Percentiles rank a stretch among this genome's conserved stretches.
Conservation (phyloP, 2,888 invertebrate genomes). For the Ochlodes sylvanus region DNA sequence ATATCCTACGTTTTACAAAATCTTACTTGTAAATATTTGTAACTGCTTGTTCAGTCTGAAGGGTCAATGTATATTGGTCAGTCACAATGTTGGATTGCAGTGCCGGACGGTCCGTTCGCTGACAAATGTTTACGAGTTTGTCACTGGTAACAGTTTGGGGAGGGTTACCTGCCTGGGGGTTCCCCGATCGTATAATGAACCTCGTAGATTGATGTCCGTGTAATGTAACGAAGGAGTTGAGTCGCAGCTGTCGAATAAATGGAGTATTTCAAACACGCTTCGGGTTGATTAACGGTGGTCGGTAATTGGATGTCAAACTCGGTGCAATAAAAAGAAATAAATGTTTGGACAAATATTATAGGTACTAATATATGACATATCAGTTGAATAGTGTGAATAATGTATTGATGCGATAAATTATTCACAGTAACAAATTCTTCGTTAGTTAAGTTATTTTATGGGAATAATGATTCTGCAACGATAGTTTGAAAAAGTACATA, state of each 20-base stretch:
- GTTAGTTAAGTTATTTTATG: too few species aligned
- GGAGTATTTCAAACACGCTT: conserved; percentile 27
- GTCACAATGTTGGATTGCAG: conserved; percentile 69
- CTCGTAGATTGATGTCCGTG: conserved; percentile 57
- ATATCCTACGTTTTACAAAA: not conserved
- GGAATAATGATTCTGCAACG: too few species aligned
- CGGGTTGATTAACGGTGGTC: conserved; percentile 23
- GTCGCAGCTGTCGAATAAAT: conserved; percentile 35
- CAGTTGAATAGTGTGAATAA: too few species aligned
- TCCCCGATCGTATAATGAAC: conserved; percentile 68
- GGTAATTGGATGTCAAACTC: conserved; percentile 26
- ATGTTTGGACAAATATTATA: not conserved
- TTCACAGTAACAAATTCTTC: too few species aligned
- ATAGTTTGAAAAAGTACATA: too few species aligned
- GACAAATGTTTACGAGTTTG: conserved; percentile 85
- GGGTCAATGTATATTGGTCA: conserved; percentile 60
- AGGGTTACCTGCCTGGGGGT: conserved; percentile 61
- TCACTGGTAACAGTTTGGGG: conserved; percentile 67
- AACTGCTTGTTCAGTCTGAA: conserved; percentile 22
- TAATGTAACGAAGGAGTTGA: conserved; percentile 41
- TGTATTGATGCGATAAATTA: not conserved
- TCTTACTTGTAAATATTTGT: too few species aligned
- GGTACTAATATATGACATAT: not conserved
- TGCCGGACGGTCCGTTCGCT: conserved; percentile 74
- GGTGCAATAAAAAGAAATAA: not conserved